These are phyloP conservation scores for Eucera pruinosa DNA, from an alignment of 2,888 invertebrate species.

Conservation along the genomic window DNA sequence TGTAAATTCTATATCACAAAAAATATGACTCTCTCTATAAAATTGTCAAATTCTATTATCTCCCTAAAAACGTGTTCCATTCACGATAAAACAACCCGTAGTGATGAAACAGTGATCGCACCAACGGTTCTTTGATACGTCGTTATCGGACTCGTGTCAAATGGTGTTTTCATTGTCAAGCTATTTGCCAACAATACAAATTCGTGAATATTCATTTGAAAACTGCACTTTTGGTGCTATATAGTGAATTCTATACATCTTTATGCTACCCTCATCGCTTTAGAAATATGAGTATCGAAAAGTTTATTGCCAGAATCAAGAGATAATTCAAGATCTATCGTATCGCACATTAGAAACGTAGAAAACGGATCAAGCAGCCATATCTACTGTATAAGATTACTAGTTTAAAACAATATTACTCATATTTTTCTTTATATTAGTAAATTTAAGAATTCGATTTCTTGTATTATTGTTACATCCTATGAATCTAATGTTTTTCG, in stretches of 20 bases:
- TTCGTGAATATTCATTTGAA: slow-evolving; percentile 13
- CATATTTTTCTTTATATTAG: neutral
- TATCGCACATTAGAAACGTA: slow-evolving; percentile 47
- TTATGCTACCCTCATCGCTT: slow-evolving; percentile 25
- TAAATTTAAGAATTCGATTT: slow-evolving; percentile 32
- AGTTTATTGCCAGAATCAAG: slow-evolving; percentile 43
- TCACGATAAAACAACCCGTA: slow-evolving; percentile 51
- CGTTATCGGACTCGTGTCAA: slow-evolving; percentile 2
- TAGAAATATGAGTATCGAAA: slow-evolving; percentile 51
- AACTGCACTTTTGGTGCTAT: slow-evolving; percentile 1
- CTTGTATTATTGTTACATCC: neutral
- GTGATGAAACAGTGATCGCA: slow-evolving; percentile 40
- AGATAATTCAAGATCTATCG: slow-evolving; percentile 50
- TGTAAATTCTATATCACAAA: slow-evolving; percentile 81
- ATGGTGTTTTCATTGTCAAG: slow-evolving; percentile 12
- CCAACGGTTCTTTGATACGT: slow-evolving; percentile 6
- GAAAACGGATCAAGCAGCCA: slow-evolving; percentile 51
- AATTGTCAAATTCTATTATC: slow-evolving; percentile 74
- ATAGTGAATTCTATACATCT: slow-evolving; percentile 20
- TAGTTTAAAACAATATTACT: slow-evolving; percentile 21
- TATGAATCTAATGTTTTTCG: slow-evolving; percentile 1
- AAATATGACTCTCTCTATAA: slow-evolving; percentile 81
- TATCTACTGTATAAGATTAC: slow-evolving; percentile 25
- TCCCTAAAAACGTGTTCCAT: slow-evolving; percentile 59
- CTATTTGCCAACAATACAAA: slow-evolving; percentile 14